A percentile compares a stretch with the other conserved stretches of the same genome.
These are phyloP conservation scores for Crocuta crocuta DNA, from an alignment of 2,113 vertebrate species.

Conservation along the genomic window DNA sequence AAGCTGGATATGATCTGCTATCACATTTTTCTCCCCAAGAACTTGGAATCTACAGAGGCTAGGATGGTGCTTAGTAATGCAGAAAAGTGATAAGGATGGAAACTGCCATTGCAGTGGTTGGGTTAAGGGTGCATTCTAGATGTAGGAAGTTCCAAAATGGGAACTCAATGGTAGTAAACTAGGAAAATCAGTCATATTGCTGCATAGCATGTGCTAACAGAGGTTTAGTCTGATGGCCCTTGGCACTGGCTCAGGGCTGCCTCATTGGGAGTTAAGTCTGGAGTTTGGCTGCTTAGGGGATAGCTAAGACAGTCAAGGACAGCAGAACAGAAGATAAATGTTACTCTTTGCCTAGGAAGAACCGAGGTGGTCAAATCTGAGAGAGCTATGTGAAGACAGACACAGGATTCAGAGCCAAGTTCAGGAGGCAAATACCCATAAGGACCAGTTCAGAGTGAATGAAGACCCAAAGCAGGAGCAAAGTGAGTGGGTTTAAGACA, in stretches of 20 bases:
- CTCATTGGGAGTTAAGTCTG: background rate
- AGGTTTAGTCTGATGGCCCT: background rate
- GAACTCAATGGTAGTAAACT: background rate
- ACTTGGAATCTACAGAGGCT: background rate
- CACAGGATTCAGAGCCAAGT: background rate
- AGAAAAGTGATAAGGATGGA: background rate
- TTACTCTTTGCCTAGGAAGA: background rate
- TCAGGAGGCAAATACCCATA: background rate
- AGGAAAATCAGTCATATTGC: background rate
- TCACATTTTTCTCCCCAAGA: constrained; percentile 10
- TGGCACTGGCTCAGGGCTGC: background rate
- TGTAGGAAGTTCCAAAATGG: background rate
- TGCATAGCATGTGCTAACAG: background rate
- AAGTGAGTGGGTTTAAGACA: background rate
- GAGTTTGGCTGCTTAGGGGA: background rate
- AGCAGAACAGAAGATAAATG: background rate
- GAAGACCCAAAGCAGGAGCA: background rate
- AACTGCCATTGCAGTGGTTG: background rate
- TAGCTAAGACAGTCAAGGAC: background rate
- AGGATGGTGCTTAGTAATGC: background rate
- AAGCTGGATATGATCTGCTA: background rate
- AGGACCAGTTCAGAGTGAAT: background rate
- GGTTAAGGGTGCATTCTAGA: background rate
- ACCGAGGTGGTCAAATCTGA: background rate
- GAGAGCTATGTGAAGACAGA: background rate